A percentile compares a stretch with the other conserved stretches of the same genome.
Conservation (phyloP, 2,113 vertebrate genomes). For the Gasterosteus nipponicus region DNA sequence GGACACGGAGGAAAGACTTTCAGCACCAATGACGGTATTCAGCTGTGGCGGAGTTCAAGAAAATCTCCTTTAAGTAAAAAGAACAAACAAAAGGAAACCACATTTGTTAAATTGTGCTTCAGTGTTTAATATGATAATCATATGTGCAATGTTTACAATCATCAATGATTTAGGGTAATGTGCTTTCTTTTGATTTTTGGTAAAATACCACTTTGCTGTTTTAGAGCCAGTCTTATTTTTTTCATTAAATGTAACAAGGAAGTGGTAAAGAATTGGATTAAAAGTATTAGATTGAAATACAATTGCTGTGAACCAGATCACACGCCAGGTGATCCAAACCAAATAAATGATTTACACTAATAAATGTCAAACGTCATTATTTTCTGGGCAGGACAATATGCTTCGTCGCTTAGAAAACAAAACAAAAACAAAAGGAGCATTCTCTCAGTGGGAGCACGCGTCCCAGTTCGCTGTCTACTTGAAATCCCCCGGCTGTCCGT, state of each 20-base stretch:
- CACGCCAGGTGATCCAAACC: not conserved
- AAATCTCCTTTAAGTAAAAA: not conserved
- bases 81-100: no score
- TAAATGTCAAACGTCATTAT: not conserved
- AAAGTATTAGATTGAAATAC: not conserved
- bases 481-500: not conserved
- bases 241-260: not conserved
- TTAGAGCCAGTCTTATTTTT: constrained; percentile 18
- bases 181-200: not conserved
- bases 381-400: not conserved
- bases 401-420: not conserved
- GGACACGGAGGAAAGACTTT: constrained; percentile 28
- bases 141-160: not conserved
- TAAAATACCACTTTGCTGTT: constrained; percentile 8
- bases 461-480: not conserved
- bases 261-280: not conserved
- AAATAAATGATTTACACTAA: not conserved
- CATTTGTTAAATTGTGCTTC: not conserved
- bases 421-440: not conserved
- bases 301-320: not conserved
- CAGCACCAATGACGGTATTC: constrained; percentile 48
- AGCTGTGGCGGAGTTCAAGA: constrained; percentile 40
- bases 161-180: constrained; percentile 10
- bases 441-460: not conserved
- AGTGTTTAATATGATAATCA: not conserved